A percentile compares a stretch with the other conserved stretches of the same genome.
Evolutionary conservation across 2,797 vertebrate genomes (phyloP).

Genomic region (Presbytis comata): DNA sequence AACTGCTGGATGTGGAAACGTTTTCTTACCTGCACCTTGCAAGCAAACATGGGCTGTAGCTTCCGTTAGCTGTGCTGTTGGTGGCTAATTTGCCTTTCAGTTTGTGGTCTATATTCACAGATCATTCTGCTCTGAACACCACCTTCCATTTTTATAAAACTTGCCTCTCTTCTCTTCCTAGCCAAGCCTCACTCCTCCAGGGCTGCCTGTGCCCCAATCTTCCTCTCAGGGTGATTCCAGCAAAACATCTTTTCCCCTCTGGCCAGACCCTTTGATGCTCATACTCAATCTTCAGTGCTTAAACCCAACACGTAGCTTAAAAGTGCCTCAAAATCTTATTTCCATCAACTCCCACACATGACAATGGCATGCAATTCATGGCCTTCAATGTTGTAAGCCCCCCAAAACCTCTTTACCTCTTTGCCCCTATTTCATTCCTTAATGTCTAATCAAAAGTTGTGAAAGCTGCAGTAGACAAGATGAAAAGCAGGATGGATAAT

Average conservation of each 20-base stretch:
- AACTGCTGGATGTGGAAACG: rapidly evolving
- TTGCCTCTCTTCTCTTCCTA: background rate
- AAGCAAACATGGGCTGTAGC: rapidly evolving
- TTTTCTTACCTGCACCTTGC: rapidly evolving
- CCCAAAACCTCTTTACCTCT: rapidly evolving
- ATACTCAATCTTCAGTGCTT: background rate
- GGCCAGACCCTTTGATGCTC: rapidly evolving
- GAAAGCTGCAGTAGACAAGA: rapidly evolving
- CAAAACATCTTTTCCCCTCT: rapidly evolving
- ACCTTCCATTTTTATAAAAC: rapidly evolving
- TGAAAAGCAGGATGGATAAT: background rate
- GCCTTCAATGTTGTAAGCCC: background rate
- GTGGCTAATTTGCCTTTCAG: rapidly evolving
- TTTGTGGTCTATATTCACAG: rapidly evolving
- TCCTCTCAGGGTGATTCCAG: rapidly evolving
- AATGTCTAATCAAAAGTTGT: background rate
- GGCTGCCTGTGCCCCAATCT: rapidly evolving
- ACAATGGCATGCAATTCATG: rapidly evolving
- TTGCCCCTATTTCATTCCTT: background rate
- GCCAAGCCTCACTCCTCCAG: background rate
- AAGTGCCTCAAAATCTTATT: too few species aligned
- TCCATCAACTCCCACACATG: rapidly evolving
- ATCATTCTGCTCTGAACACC: background rate
- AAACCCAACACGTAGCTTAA: rapidly evolving
- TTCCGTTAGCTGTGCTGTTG: rapidly evolving